Evolutionary conservation across 2,888 invertebrate species (phyloP), one percentile per base, ranked within the genome.

Genomic region (Ecdyonurus torrentis): DNA sequence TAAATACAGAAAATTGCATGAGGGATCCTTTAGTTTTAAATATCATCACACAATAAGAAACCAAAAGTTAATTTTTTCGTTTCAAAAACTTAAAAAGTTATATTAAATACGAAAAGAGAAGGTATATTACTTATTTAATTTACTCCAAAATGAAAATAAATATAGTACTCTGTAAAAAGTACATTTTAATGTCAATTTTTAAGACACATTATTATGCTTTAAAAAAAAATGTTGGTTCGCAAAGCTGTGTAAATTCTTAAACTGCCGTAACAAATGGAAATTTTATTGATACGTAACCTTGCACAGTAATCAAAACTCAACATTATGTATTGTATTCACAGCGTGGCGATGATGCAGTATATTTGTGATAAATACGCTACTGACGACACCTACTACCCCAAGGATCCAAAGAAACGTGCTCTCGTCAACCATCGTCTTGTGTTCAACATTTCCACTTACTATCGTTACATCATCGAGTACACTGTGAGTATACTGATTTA

Each of bases 361-460:
- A 74, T 91, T 64, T 86, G 85, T 61, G 89, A 90, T 67, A 85
- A 87, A 72, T 90, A 87, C 70, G 80, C 78, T 60, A 83, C 81
- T 25, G 79, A 80, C 10, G 81, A 81, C 18, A 74, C 77, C 5
- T 73, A 90, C 0, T 91, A 90, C 72, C 90, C 91, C 0, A 81
- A 79, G 66, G 86, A 88, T 65, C 78, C 84, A 0, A 80, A 82
- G 73, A 71, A 79, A 24, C 81, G 90, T 66, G 89, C 89, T 0
- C 72, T 87, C 62, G 83, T 91, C 2, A 90, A 91, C 73, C 89
- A 89, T 68, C 80, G 89, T 2, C 75, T 90, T 52, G 86, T 86
- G 70, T 91, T 90, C 73, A 88, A 89, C 71, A 77, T 89, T 71
- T 83, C 83, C 1, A 85, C 85, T 60, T 89, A 86, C 72, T 89